A percentile compares a stretch with the other conserved stretches of the same genome.
Evolutionary conservation across 2,113 vertebrate species (phyloP).

Genomic region (Rhinogobius similis): DNA sequence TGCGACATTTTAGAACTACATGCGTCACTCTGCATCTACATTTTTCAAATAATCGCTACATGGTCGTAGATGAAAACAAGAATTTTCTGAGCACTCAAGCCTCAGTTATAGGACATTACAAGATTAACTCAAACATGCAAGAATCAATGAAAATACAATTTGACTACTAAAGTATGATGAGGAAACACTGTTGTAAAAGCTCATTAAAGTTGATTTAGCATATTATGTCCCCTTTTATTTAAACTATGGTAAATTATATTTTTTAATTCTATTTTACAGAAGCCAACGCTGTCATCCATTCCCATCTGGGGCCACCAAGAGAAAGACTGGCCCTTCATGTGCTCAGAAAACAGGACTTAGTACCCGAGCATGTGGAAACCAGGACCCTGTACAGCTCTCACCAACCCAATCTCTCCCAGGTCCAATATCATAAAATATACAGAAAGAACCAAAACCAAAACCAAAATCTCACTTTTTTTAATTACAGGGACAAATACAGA

Average conservation of each 20-base stretch:
- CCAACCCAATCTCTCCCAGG: slow-evolving; percentile 82
- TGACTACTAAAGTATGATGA: too few relatives aligned
- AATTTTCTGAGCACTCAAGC: too few relatives aligned
- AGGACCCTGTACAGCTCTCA: slow-evolving; percentile 92
- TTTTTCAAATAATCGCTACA: too few relatives aligned
- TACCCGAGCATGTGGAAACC: slow-evolving; percentile 94
- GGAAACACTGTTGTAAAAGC: too few relatives aligned
- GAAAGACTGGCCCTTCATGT: slow-evolving; percentile 91
- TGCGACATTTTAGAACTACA: too few relatives aligned
- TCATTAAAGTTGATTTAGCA: too few relatives aligned
- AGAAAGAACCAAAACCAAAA: neutral
- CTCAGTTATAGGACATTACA: too few relatives aligned
- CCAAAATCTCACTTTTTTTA: neutral
- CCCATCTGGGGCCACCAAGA: slow-evolving; percentile 84
- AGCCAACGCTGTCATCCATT: slow-evolving; percentile 82
- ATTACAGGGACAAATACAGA: slow-evolving; percentile 89
- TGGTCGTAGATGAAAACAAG: too few relatives aligned
- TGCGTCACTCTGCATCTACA: too few relatives aligned
- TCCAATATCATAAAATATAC: slow-evolving; percentile 17
- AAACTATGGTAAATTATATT: neutral
- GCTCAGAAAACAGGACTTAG: slow-evolving; percentile 86
- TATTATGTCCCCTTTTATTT: too few relatives aligned
- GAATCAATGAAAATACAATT: too few relatives aligned
- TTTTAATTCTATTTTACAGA: slow-evolving; percentile 75
- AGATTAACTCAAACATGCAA: too few relatives aligned